Percentiles rank a stretch among this genome's conserved stretches.
phyloP scores from a whole-genome alignment of 2,797 vertebrate species.

The Australoheros facetus region DNA sequence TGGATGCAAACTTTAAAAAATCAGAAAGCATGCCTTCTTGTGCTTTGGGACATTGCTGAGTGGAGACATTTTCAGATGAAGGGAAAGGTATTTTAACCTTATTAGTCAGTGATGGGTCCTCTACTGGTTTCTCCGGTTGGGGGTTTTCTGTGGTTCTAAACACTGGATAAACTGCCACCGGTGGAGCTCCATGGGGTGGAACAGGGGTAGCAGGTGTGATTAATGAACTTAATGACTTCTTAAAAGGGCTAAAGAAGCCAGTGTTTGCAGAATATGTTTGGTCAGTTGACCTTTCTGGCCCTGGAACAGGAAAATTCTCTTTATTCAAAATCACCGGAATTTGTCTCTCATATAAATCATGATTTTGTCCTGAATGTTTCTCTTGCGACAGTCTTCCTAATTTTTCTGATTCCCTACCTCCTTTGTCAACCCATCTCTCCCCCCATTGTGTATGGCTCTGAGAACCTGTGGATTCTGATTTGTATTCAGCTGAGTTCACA shows the following conservation, averaged over 20 bases:
- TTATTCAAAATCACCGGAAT: constrained; percentile 30
- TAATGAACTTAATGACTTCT: constrained; percentile 88
- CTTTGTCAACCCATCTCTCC: constrained; percentile 16
- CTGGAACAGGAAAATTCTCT: constrained; percentile 33
- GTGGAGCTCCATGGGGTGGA: constrained; percentile 71
- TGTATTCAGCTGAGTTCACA: constrained; percentile 44
- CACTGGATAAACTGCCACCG: constrained; percentile 77
- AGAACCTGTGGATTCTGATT: constrained; percentile 34
- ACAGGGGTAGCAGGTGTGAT: constrained; percentile 77
- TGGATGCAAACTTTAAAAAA: constrained; percentile 78
- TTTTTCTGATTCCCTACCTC: constrained; percentile 22
- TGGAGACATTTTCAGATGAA: constrained; percentile 78
- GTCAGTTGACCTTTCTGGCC: constrained; percentile 4
- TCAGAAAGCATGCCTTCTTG: constrained; percentile 75
- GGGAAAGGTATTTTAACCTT: constrained; percentile 81
- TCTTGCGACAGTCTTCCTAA: constrained; percentile 36
- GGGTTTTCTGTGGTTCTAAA: constrained; percentile 80
- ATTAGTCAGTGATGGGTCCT: constrained; percentile 71
- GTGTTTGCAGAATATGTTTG: constrained; percentile 57
- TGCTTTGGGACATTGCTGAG: constrained; percentile 63
- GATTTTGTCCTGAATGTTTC: constrained; percentile 29
- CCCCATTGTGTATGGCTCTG: constrained; percentile 36
- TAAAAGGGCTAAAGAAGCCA: constrained; percentile 88
- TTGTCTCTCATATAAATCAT: constrained; percentile 28
- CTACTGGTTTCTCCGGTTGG: constrained; percentile 51